Conservation (phyloP, 2,797 vertebrate genomes). For the Pterois miles region DNA sequence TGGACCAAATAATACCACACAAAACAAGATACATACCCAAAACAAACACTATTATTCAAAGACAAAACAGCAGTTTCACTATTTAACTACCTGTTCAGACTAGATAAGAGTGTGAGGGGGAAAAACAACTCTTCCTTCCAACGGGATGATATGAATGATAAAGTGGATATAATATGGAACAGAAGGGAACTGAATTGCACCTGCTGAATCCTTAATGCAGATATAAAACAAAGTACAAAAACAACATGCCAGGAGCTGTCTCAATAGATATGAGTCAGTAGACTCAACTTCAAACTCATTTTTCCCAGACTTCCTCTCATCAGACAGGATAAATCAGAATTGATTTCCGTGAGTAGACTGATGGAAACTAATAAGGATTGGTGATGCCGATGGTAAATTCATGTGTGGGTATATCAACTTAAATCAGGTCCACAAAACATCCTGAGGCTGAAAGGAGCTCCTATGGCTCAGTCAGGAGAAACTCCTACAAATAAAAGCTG, state of each 20-base stretch:
- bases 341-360: slow-evolving; percentile 4
- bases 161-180: neutral
- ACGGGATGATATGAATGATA: neutral
- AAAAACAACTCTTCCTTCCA: neutral
- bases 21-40: neutral
- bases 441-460: neutral
- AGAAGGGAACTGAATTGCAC: neutral
- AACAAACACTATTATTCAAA: neutral
- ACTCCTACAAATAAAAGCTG: neutral
- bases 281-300: slow-evolving; percentile 8
- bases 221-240: slow-evolving; percentile 14
- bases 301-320: slow-evolving; percentile 15
- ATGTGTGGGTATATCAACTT: neutral
- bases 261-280: neutral
- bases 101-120: neutral
- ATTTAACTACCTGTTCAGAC: neutral
- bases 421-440: neutral
- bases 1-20: neutral
- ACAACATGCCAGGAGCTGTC: neutral
- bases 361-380: slow-evolving; percentile 2
- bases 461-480: neutral
- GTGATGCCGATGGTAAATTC: neutral
- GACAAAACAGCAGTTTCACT: neutral
- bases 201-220: slow-evolving; percentile 14
- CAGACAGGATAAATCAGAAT: slow-evolving; percentile 1